Evolutionary conservation across 2,888 invertebrate genomes (phyloP), one percentile per base, ranked within the genome.

Genomic region (Mythimna ferrago): DNA sequence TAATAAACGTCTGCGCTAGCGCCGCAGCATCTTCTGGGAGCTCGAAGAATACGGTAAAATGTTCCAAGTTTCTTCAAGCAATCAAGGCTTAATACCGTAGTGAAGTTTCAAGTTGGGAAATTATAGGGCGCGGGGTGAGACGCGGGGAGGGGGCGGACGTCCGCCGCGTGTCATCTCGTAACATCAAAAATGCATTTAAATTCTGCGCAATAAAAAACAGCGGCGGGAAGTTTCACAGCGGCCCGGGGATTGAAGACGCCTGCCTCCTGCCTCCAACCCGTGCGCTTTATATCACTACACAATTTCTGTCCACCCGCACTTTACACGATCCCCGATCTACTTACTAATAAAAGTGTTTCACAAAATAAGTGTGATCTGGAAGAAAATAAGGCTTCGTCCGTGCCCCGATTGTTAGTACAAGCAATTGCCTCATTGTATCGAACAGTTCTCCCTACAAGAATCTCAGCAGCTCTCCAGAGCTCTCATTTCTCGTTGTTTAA

Each of bases 131-230:
- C 90, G 91, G 92, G 90, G 89, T 86, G 92, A 87, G 90, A 82
- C 87, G 89, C 83, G 90, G 89, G 83, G 48, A 48, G 48, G 48
- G 85, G 91, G 93, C 92, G 93, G 94, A 93, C 94, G 95, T 94
- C 95, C 95, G 95, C 95, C 93, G 96, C 94, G 95, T 96, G 96
- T 96, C 96, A 96, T 96, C 95, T 96, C 95, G 94, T 95, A 94
- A 96, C 96, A 96, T 95, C 96, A 96, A 96, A 96, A 96, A 96
- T 96, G 96, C 96, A 96, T 96, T 96, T 96, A 96, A 95, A 96
- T 96, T 96, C 94, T 91, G 94, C 94, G 95, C 96, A 96, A 96
- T 96, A 96, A 96, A 96, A 96, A 96, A 96, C 95, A 94, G 94
- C 93, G 94, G 93, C 93, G 92, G 92, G 93, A 96, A 96, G 93